Conservation (phyloP, 2,888 invertebrate genomes). For the Acanthosepion pharaonis region DNA sequence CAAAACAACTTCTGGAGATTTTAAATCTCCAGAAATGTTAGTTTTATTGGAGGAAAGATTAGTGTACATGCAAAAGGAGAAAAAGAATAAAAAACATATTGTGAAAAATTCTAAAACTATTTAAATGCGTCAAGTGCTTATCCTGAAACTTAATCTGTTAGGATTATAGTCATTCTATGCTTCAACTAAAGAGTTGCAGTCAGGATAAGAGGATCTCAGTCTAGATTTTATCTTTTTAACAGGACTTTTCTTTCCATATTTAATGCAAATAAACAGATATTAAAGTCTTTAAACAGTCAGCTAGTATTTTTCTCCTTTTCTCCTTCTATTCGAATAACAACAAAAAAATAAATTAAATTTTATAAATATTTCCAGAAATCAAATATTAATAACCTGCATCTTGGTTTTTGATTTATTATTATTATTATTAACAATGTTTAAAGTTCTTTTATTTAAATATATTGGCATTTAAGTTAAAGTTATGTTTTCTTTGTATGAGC, state of each 20-base stretch:
- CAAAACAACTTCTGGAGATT: not conserved
- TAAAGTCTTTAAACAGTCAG: not conserved
- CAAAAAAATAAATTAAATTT: not conserved
- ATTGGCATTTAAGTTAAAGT: too few species aligned
- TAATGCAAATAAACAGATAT: not conserved
- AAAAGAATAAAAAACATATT: not conserved
- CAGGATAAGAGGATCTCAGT: not conserved
- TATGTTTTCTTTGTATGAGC: too few species aligned
- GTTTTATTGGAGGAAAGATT: not conserved
- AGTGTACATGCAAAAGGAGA: not conserved
- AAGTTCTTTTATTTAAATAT: too few species aligned
- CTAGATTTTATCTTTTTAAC: not conserved
- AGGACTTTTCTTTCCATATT: not conserved
- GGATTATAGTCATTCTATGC: not conserved
- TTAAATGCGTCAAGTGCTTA: not conserved
- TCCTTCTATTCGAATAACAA: not conserved
- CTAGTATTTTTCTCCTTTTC: not conserved
- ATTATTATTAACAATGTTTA: too few species aligned
- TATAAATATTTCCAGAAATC: too few species aligned
- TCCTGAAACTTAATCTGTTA: not conserved
- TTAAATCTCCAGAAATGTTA: not conserved
- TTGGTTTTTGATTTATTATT: too few species aligned
- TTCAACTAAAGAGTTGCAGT: not conserved
- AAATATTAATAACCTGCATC: too few species aligned
- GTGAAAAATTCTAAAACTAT: not conserved